Conservation (phyloP, 1,140 invertebrate species). For the Stegodyphus dumicola region DNA sequence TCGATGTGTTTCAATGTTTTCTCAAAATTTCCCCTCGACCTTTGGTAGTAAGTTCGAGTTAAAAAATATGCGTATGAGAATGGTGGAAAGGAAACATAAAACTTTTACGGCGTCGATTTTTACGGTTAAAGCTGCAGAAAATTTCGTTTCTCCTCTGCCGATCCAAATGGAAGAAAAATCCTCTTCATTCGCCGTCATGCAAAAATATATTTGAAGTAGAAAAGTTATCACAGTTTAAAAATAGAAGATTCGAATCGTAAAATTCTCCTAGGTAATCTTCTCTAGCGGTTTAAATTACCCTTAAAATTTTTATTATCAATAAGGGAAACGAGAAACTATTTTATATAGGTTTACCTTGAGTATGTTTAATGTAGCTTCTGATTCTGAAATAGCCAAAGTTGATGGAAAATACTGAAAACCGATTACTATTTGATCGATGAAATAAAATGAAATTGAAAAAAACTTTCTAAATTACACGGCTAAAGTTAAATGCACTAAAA, state of each 20-base stretch:
- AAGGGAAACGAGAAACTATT: background rate
- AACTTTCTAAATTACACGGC: too few relatives aligned
- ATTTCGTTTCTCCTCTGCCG: conserved; percentile 29
- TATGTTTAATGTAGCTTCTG: too few relatives aligned
- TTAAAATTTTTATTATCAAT: conserved; percentile 37
- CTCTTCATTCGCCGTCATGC: background rate
- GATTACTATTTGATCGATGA: too few relatives aligned
- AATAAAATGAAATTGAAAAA: too few relatives aligned
- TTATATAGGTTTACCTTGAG: too few relatives aligned
- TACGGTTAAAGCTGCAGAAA: conserved; percentile 12
- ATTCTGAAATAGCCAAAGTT: too few relatives aligned
- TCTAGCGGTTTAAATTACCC: background rate
- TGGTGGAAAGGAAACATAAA: conserved; percentile 17
- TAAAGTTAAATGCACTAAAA: too few relatives aligned
- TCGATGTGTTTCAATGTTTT: too few relatives aligned
- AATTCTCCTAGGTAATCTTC: conserved; percentile 24
- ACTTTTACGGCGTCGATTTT: conserved; percentile 28
- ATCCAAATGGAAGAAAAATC: background rate
- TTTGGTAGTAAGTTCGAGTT: too few relatives aligned
- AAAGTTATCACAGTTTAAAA: conserved; percentile 45
- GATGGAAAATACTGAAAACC: too few relatives aligned
- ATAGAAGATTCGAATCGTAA: conserved; percentile 23
- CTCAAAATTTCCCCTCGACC: too few relatives aligned
- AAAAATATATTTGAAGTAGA: conserved; percentile 19
- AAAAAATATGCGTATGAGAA: conserved; percentile 30